Percentiles rank a stretch among this genome's conserved stretches.
These are phyloP conservation scores for Hemibagrus wyckioides DNA, from an alignment of 2,113 vertebrate species.

Conservation along the genomic window DNA sequence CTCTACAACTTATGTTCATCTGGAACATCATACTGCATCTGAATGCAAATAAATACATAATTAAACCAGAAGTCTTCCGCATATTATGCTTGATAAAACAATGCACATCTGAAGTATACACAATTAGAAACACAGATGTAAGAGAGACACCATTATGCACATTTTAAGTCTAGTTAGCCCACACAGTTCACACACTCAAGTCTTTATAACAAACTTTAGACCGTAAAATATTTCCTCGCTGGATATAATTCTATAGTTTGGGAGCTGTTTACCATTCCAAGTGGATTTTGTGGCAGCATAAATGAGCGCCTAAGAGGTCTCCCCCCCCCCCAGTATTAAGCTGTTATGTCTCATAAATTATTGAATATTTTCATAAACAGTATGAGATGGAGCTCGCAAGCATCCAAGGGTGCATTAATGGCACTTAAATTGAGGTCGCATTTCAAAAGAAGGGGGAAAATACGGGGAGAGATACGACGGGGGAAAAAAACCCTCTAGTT, in stretches of 20 bases:
- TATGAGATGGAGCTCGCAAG: constrained; percentile 33
- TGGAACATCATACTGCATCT: neutral
- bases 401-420: constrained; percentile 59
- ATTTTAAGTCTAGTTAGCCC: neutral
- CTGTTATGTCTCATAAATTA: constrained; percentile 52
- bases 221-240: neutral
- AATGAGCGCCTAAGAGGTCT: constrained; percentile 45
- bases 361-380: constrained; percentile 51
- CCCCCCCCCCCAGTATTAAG: constrained; percentile 37
- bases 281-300: constrained; percentile 22
- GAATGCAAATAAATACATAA: neutral
- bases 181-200: neutral
- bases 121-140: neutral
- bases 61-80: neutral
- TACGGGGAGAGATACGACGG: constrained; percentile 40
- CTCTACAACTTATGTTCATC: neutral
- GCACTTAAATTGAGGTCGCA: constrained; percentile 69
- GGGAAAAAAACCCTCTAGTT: neutral
- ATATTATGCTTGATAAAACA: neutral
- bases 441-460: constrained; percentile 44
- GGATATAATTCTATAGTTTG: constrained; percentile 18
- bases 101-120: neutral
- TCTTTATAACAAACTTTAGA: constrained; percentile 18
- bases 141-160: neutral
- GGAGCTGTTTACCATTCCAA: constrained; percentile 34